phyloP scores from a whole-genome alignment of 2,888 invertebrate species.

The Argyresthia goedartella region DNA sequence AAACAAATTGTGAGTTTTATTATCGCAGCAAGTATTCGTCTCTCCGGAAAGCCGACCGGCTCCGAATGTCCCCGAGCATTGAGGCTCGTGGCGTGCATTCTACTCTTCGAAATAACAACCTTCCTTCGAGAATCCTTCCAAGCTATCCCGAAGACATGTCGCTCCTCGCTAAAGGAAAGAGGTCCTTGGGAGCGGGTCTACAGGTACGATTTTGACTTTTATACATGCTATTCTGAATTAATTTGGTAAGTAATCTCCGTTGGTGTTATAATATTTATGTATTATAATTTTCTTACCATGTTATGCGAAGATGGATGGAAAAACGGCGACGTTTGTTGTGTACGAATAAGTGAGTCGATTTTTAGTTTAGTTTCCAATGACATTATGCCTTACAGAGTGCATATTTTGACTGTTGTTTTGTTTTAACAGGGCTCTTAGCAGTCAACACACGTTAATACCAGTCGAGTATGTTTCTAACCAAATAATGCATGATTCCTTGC shows the following conservation, averaged over 20 bases:
- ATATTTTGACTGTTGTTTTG: constrained; percentile 64
- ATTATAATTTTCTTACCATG: constrained; percentile 52
- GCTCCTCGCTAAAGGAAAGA: constrained; percentile 80
- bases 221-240: constrained; percentile 15
- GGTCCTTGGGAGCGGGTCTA: constrained; percentile 89
- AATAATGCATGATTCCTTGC: constrained; percentile 65
- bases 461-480: constrained; percentile 67
- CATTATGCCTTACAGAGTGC: constrained; percentile 50
- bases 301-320: constrained; percentile 69
- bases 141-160: constrained; percentile 80
- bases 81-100: constrained; percentile 91
- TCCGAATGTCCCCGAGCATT: constrained; percentile 90
- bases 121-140: constrained; percentile 98
- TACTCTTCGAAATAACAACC: constrained; percentile 96
- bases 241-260: constrained; percentile 54
- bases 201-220: constrained; percentile 53
- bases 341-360: constrained; percentile 65
- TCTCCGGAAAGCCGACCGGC: constrained; percentile 73
- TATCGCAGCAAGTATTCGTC: constrained; percentile 73
- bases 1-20: not conserved
- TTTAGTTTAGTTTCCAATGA: constrained; percentile 50
- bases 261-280: constrained; percentile 51
- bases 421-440: constrained; percentile 72
- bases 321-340: constrained; percentile 65
- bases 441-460: constrained; percentile 71